Conservation (phyloP, 2,797 vertebrate genomes). For the Silurus aristotelis region DNA sequence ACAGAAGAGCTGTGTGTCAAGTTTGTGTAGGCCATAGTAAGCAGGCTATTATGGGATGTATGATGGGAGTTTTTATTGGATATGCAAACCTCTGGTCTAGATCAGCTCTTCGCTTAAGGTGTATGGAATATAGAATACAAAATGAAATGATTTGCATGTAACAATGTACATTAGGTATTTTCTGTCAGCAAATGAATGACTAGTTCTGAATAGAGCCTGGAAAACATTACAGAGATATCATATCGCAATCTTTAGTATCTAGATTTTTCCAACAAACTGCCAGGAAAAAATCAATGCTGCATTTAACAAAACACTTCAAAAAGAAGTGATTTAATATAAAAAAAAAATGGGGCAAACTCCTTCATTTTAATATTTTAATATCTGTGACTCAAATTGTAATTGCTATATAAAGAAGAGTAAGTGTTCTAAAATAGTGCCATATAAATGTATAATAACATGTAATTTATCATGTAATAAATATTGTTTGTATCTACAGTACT, state of each 20-base stretch:
- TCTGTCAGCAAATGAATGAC: neutral
- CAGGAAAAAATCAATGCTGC: neutral
- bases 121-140: neutral
- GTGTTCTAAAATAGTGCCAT: neutral
- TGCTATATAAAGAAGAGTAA: neutral
- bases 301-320: neutral
- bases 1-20: slow-evolving; percentile 11
- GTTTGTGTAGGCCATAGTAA: neutral
- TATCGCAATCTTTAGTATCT: neutral
- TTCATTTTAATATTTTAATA: too few relatives aligned
- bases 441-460: neutral
- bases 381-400: neutral
- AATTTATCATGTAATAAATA: neutral
- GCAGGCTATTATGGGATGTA: neutral
- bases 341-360: neutral
- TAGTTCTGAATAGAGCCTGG: too few relatives aligned
- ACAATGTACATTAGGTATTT: neutral
- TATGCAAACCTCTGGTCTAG: neutral
- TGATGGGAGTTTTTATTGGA: neutral
- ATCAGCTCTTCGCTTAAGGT: neutral
- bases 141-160: neutral
- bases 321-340: neutral
- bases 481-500: neutral
- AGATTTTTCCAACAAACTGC: neutral
- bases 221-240: neutral